phyloP scores from a whole-genome alignment of 2,888 invertebrate genomes.

The Heliconius aoede region DNA sequence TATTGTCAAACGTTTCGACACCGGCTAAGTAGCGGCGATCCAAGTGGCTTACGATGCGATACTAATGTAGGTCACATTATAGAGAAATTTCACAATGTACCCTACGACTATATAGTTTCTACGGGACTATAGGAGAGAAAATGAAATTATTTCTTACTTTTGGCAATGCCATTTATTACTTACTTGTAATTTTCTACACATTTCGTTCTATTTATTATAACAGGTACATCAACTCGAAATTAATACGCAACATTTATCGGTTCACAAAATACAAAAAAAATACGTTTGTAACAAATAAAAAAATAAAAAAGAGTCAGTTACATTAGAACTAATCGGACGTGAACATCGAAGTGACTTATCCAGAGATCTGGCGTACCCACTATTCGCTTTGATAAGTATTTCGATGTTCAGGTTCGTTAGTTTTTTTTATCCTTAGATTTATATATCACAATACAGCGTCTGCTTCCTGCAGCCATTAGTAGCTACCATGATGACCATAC shows the following conservation, averaged over 20 bases:
- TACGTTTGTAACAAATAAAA: constrained; percentile 62
- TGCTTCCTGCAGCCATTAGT: constrained; percentile 82
- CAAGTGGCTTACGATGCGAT: constrained; percentile 64
- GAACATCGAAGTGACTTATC: constrained; percentile 61
- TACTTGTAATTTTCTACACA: constrained; percentile 58
- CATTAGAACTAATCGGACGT: constrained; percentile 70
- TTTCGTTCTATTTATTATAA: constrained; percentile 66
- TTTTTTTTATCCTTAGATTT: constrained; percentile 79
- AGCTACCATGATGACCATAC: constrained; percentile 81
- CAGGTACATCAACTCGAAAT: constrained; percentile 82
- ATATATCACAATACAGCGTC: constrained; percentile 82
- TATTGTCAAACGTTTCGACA: constrained; percentile 74
- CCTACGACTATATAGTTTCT: constrained; percentile 57
- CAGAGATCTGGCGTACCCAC: constrained; percentile 63
- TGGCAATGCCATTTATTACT: constrained; percentile 68
- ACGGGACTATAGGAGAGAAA: constrained; percentile 54
- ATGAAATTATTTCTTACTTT: constrained; percentile 59
- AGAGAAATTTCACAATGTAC: constrained; percentile 73
- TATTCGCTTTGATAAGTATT: constrained; percentile 64
- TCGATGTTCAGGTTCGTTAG: constrained; percentile 66
- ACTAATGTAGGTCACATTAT: constrained; percentile 74
- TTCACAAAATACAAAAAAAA: constrained; percentile 66
- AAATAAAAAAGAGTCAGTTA: constrained; percentile 59
- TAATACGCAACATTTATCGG: constrained; percentile 71
- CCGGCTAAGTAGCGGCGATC: constrained; percentile 58